Evolutionary conservation across 2,888 invertebrate species (phyloP).

Genomic region (Cephonodes hylas): DNA sequence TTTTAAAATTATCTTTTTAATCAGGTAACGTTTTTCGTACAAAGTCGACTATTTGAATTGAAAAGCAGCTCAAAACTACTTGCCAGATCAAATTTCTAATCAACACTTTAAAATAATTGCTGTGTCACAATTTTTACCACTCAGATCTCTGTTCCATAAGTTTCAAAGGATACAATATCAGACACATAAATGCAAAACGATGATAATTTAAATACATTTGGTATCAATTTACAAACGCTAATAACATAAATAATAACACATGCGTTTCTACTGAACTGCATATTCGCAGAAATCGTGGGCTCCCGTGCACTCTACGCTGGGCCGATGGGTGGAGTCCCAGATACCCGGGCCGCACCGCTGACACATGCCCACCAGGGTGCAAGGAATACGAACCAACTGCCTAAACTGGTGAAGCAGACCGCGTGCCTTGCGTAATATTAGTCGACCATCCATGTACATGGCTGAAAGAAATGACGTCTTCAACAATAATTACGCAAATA

Average conservation of each 20-base stretch:
- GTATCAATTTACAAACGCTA: background rate
- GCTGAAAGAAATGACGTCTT: constrained; percentile 74
- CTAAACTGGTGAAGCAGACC: constrained; percentile 95
- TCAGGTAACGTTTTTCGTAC: background rate
- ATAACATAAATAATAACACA: background rate
- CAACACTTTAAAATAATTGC: background rate
- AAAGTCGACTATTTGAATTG: background rate
- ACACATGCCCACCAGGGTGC: constrained; percentile 93
- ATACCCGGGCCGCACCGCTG: constrained; percentile 95
- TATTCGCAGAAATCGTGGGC: constrained; percentile 83
- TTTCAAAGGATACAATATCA: background rate
- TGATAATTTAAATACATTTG: background rate
- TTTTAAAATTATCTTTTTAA: background rate
- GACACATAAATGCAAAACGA: background rate
- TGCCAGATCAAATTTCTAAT: too few relatives aligned
- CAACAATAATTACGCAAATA: background rate
- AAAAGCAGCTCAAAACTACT: background rate
- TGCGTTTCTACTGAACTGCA: constrained; percentile 52
- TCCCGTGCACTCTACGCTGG: constrained; percentile 90
- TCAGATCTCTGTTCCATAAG: background rate
- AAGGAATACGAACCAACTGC: constrained; percentile 92
- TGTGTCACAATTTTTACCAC: background rate
- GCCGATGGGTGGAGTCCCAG: constrained; percentile 96
- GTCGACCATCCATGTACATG: constrained; percentile 97
- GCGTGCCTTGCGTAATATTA: constrained; percentile 94